A percentile compares a stretch with the other conserved stretches of the same genome.
Conservation (phyloP, 1,140 invertebrate species). For the Liolophura sinensis region DNA sequence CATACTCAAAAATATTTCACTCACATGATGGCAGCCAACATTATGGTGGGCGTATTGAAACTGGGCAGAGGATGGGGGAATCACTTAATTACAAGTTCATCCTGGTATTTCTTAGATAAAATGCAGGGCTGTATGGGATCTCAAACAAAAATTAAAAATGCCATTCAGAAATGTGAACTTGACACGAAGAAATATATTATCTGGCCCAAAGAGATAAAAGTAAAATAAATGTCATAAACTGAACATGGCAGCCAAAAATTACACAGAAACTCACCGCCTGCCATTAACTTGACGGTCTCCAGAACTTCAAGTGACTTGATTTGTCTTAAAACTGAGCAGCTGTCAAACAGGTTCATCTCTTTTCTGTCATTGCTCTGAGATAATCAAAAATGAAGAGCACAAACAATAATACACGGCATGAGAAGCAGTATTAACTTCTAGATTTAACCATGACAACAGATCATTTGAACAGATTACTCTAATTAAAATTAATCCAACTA, state of each 20-base stretch:
- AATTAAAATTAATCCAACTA: too few relatives aligned
- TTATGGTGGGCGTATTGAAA: too few relatives aligned
- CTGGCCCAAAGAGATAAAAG: neutral
- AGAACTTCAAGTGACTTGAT: conserved; percentile 89
- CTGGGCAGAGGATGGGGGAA: too few relatives aligned
- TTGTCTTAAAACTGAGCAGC: conserved; percentile 79
- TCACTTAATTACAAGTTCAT: too few relatives aligned
- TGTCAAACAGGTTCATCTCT: conserved; percentile 76
- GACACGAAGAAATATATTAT: neutral
- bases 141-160: neutral
- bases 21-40: too few relatives aligned
- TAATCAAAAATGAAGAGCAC: neutral
- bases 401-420: neutral
- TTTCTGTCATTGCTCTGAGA: conserved; percentile 29
- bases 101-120: too few relatives aligned
- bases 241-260: neutral
- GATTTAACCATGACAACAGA: neutral
- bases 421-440: neutral
- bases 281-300: conserved; percentile 94
- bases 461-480: too few relatives aligned
- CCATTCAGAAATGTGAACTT: neutral
- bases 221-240: neutral
- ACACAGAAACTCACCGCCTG: conserved; percentile 57
- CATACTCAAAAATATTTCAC: too few relatives aligned
- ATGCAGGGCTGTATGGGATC: too few relatives aligned